These are phyloP conservation scores for Sardina pilchardus DNA, from an alignment of 2,113 vertebrate species.

Conservation along the genomic window DNA sequence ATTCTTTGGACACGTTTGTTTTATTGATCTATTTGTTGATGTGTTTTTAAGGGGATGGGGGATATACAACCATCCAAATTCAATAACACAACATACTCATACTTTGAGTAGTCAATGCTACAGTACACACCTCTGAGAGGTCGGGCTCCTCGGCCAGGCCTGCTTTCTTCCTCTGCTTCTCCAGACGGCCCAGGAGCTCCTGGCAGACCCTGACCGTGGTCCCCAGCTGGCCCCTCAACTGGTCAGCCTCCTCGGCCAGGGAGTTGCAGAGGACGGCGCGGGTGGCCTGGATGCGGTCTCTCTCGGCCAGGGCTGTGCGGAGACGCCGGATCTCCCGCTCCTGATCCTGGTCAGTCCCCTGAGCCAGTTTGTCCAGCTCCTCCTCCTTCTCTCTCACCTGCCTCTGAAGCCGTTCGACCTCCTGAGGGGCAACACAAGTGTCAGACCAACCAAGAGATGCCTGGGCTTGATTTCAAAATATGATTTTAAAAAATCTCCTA, in stretches of 20 bases:
- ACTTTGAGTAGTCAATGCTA: neutral
- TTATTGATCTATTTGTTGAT: too few species aligned
- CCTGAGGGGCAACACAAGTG: constrained; percentile 64
- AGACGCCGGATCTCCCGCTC: constrained; percentile 78
- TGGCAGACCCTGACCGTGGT: constrained; percentile 88
- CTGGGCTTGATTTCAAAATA: neutral
- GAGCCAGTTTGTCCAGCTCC: constrained; percentile 69
- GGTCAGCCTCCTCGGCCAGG: constrained; percentile 79
- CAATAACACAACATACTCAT: constrained; percentile 26
- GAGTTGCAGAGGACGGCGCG: constrained; percentile 81
- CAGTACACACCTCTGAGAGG: constrained; percentile 72
- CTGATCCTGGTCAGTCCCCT: constrained; percentile 72
- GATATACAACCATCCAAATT: constrained; percentile 51
- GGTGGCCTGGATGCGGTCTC: constrained; percentile 76
- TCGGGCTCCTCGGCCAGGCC: constrained; percentile 40
- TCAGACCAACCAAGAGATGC: neutral
- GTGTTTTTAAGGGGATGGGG: too few species aligned
- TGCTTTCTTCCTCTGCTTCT: constrained; percentile 65
- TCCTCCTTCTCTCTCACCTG: constrained; percentile 75
- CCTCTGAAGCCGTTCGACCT: constrained; percentile 75
- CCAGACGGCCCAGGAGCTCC: constrained; percentile 80
- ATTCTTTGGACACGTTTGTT: constrained; percentile 12
- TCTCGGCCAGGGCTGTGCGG: constrained; percentile 71
- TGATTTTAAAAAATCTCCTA: neutral
- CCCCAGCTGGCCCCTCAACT: constrained; percentile 79